phyloP scores from a whole-genome alignment of 2,888 invertebrate species.

The Amphipyra berbera region DNA sequence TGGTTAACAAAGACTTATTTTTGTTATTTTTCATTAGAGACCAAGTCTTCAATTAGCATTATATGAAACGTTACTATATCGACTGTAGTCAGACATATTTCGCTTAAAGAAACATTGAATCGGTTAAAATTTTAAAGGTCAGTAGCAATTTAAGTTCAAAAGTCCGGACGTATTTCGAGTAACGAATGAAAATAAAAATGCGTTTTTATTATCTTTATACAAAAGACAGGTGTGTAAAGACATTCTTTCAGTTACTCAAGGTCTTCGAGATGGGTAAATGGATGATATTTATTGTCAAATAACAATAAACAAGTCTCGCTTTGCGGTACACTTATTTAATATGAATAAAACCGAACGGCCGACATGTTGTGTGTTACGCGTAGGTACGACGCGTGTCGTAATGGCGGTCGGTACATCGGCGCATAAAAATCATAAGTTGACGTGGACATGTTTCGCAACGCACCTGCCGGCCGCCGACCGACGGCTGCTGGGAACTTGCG shows the following conservation, averaged over 20 bases:
- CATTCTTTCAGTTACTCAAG: slow-evolving; percentile 57
- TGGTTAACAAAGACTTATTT: background rate
- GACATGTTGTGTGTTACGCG: slow-evolving; percentile 74
- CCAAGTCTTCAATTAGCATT: slow-evolving; percentile 7
- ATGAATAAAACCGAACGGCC: slow-evolving; percentile 65
- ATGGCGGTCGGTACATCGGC: slow-evolving; percentile 76
- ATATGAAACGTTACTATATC: slow-evolving; percentile 12
- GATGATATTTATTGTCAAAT: slow-evolving; percentile 57
- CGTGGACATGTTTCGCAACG: slow-evolving; percentile 77
- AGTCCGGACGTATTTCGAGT: slow-evolving; percentile 51
- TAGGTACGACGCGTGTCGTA: slow-evolving; percentile 74
- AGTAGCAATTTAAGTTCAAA: slow-evolving; percentile 51
- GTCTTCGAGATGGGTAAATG: slow-evolving; percentile 58
- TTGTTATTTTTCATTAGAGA: too few species aligned
- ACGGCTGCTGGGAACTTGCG: slow-evolving; percentile 31
- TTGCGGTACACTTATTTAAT: slow-evolving; percentile 58
- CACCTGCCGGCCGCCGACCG: slow-evolving; percentile 70
- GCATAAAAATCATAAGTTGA: slow-evolving; percentile 82
- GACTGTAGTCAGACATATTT: background rate
- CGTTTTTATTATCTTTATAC: slow-evolving; percentile 55
- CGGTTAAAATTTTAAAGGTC: slow-evolving; percentile 49
- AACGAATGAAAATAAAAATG: slow-evolving; percentile 56
- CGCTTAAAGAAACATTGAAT: slow-evolving; percentile 21
- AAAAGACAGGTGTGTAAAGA: slow-evolving; percentile 62
- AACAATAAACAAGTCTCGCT: slow-evolving; percentile 55